Evolutionary conservation across 2,113 vertebrate genomes (phyloP).

Genomic region (Thryonomys swinderianus): DNA sequence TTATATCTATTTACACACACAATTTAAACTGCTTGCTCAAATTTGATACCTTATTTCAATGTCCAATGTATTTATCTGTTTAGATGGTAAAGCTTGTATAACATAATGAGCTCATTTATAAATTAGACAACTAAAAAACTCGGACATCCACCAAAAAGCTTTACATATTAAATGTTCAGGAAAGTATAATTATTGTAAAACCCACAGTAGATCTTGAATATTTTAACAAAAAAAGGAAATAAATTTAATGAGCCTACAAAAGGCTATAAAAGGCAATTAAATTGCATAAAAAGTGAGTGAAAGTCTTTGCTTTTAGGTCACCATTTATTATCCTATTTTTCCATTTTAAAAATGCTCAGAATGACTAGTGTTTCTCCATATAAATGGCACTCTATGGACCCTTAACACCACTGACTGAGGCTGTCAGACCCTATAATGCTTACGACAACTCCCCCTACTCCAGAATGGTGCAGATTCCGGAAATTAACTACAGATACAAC

Average conservation of each 20-base stretch:
- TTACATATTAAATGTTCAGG: slow-evolving; percentile 3
- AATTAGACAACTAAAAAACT: slow-evolving; percentile 61
- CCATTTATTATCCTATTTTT: background rate
- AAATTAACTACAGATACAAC: background rate
- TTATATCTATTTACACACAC: slow-evolving; percentile 28
- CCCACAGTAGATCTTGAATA: background rate
- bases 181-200: slow-evolving; percentile 37
- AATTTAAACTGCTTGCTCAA: slow-evolving; percentile 60
- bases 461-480: slow-evolving; percentile 26
- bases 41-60: slow-evolving; percentile 54
- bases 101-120: slow-evolving; percentile 52
- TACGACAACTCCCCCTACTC: background rate
- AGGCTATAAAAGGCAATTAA: slow-evolving; percentile 50
- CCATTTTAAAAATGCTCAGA: slow-evolving; percentile 26
- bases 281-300: slow-evolving; percentile 23
- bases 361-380: slow-evolving; percentile 13
- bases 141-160: slow-evolving; percentile 17
- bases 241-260: slow-evolving; percentile 12
- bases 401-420: background rate
- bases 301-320: slow-evolving; percentile 16
- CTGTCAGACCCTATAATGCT: background rate
- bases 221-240: background rate
- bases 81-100: slow-evolving; percentile 42
- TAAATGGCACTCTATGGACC: background rate
- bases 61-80: slow-evolving; percentile 43